Conservation (phyloP, 35 echinoderm and acorn worm species). For the Apostichopus japonicus region DNA sequence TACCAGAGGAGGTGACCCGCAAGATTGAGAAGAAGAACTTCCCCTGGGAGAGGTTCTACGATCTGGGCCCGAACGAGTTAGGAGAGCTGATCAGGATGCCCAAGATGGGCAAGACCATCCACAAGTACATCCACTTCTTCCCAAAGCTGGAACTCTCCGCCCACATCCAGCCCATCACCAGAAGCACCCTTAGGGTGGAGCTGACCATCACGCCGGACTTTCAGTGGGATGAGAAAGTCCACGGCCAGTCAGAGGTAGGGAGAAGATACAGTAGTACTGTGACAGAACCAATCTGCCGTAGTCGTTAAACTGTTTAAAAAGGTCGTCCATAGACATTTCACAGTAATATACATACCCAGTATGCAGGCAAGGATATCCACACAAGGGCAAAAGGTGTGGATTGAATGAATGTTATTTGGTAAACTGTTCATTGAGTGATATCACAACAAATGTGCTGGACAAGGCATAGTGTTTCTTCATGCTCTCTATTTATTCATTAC, state of each 20-base stretch:
- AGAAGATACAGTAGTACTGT: background rate
- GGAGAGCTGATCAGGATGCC: constrained; percentile 99
- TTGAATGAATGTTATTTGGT: no score
- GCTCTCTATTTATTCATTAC: no score
- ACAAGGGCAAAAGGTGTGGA: no score
- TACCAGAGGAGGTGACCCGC: constrained; percentile 93
- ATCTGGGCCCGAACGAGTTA: constrained; percentile 94
- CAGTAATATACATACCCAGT: no score
- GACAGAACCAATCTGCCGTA: no score
- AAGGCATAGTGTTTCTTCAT: no score
- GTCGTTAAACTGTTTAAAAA: no score
- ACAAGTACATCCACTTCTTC: constrained; percentile 97
- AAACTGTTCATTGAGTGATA: no score
- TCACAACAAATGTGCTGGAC: no score
- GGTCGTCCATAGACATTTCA: no score
- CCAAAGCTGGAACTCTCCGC: constrained; percentile 91
- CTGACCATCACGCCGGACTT: constrained; percentile 98
- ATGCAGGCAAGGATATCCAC: no score
- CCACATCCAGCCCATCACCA: constrained; percentile 98
- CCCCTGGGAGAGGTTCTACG: constrained; percentile 98
- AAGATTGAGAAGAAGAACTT: constrained; percentile 99
- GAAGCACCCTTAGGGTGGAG: constrained; percentile 93
- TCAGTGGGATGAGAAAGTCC: constrained; percentile 99
- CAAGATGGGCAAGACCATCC: constrained; percentile 99
- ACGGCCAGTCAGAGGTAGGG: constrained; percentile 93